Base-by-base conservation (phyloP, 2,797 vertebrate genomes). In the Oreochromis grahami region DNA sequence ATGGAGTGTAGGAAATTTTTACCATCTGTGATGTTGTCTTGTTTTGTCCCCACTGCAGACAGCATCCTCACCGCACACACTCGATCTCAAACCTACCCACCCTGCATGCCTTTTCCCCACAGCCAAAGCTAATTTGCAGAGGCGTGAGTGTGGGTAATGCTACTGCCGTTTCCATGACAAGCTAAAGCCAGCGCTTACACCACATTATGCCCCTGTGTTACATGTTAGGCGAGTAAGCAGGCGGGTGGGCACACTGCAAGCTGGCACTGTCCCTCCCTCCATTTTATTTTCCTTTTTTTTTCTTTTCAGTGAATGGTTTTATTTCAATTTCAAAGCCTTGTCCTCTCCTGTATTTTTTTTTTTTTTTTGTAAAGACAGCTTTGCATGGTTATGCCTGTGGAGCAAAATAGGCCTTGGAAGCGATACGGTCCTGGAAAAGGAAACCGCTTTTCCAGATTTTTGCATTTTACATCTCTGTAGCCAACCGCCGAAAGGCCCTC, bases 41-140 rank as follows among this genome's bases (percentile, higher is more conserved):
- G 41, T 65, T 83, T 63, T 34, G 85, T 90, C 41, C 26, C 55
- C 32, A 55, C 76, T 36, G n/a, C 68, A 70, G 70, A 15, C 12
- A 6, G 32, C 79, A 45, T 53, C 5, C 13, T 80, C 74, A 45
- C 76, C 6, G 32, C 50, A 68, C 43, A 10, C 72, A 14, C 77
- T 77, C 58, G 24, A 41, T 84, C 63, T 74, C 77, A 84, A 70
- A 76, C 72, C 80, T 65, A 76, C 81, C 83, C 80, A 79, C 84
- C 72, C 83, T 50, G 80, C 36, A 3, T 76, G 38, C 76, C 48
- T 55, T 63, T 74, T 76, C n/a, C 52, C 76, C 76, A 10, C 80
- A 91, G 92, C 93, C 93, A 95, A 93, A 95, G 90, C 94, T 94
- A 88, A 96, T 95, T 95, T 95, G 92, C 92, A 87, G 92, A 94